A percentile compares a stretch with the other conserved stretches of the same genome.
Conservation (phyloP, 2,888 invertebrate species). For the Homarus gammarus region DNA sequence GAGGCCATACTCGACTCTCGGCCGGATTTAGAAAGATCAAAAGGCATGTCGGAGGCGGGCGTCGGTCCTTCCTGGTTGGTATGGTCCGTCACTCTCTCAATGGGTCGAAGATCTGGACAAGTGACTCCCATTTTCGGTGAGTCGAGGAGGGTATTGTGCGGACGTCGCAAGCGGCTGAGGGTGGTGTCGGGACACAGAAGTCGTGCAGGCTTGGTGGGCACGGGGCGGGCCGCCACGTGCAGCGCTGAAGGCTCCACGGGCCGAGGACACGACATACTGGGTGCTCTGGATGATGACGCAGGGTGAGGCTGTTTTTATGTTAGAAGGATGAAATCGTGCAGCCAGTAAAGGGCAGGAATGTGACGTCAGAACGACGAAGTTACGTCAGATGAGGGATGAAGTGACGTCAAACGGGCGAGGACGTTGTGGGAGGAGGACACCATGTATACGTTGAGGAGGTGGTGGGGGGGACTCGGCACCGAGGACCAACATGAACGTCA, state of each 20-base stretch:
- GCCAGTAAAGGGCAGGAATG: background rate
- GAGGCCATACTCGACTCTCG: slow-evolving; percentile 73
- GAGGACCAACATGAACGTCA: no score
- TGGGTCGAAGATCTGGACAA: background rate
- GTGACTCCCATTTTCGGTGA: slow-evolving; percentile 29
- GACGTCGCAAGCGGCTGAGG: background rate
- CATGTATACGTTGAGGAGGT: background rate
- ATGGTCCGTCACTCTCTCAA: slow-evolving; percentile 1
- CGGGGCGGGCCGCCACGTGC: slow-evolving; percentile 5
- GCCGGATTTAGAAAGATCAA: slow-evolving; percentile 69
- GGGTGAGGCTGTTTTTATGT: background rate
- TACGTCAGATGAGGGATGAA: background rate
- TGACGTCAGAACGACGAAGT: background rate
- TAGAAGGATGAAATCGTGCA: background rate
- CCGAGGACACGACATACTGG: slow-evolving; percentile 15
- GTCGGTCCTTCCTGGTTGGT: slow-evolving; percentile 40
- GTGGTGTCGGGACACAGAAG: slow-evolving; percentile 5
- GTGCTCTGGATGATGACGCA: background rate
- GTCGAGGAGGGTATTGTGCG: slow-evolving; percentile 9
- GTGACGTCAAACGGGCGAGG: background rate
- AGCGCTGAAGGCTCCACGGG: background rate
- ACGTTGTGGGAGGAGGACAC: background rate
- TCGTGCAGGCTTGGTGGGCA: slow-evolving; percentile 29
- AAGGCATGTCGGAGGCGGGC: slow-evolving; percentile 69
- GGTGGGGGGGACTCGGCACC: background rate